phyloP scores from a whole-genome alignment of 2,797 vertebrate species.

The Microctenopoma stevenorrisi region DNA sequence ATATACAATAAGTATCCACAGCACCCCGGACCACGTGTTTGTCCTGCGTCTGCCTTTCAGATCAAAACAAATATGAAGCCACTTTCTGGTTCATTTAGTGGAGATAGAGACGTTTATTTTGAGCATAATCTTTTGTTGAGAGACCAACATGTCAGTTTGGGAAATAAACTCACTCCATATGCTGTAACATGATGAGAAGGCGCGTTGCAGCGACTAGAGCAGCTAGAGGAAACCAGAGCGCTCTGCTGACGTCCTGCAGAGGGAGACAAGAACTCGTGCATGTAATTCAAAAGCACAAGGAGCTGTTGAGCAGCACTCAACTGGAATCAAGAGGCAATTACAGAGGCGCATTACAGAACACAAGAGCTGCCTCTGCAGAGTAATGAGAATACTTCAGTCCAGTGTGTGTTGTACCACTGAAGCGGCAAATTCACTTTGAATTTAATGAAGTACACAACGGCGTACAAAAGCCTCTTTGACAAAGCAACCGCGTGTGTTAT shows the following conservation, averaged over 20 bases:
- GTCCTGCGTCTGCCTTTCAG: too few species aligned
- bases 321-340: slow-evolving; percentile 22
- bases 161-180: neutral
- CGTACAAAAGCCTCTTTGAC: slow-evolving; percentile 28
- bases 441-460: neutral
- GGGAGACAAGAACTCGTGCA: slow-evolving; percentile 61
- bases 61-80: neutral
- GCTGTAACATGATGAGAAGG: neutral
- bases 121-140: too few species aligned
- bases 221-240: slow-evolving; percentile 2
- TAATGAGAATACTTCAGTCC: slow-evolving; percentile 16
- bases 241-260: slow-evolving; percentile 61
- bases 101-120: neutral
- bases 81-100: neutral
- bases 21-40: too few species aligned
- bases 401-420: slow-evolving; percentile 10
- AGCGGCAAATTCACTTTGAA: slow-evolving; percentile 22
- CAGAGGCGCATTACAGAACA: neutral
- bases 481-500: slow-evolving; percentile 22
- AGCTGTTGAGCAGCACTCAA: neutral
- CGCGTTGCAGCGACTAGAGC: slow-evolving; percentile 51
- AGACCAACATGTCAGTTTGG: too few species aligned
- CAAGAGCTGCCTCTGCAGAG: slow-evolving; percentile 10
- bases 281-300: neutral
- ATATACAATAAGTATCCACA: too few species aligned